phyloP scores from a whole-genome alignment of 2,888 invertebrate genomes.

The Drosophila ustulata region DNA sequence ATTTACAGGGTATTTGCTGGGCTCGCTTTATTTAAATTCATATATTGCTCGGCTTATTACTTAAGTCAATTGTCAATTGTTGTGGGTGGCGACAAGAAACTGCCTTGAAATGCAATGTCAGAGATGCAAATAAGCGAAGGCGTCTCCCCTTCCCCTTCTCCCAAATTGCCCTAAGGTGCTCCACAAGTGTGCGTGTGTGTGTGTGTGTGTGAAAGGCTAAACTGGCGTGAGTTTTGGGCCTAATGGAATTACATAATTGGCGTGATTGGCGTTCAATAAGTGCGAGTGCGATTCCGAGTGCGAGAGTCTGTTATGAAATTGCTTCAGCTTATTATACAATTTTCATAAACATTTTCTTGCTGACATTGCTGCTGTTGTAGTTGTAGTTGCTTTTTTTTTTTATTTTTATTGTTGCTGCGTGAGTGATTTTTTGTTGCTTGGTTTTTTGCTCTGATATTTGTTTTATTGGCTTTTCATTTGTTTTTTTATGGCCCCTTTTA shows the following conservation, averaged over 20 bases:
- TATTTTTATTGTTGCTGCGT: conserved; percentile 42
- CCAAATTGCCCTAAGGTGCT: conserved; percentile 10
- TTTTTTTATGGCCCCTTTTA: conserved; percentile 57
- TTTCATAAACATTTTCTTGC: conserved; percentile 45
- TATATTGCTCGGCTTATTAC: conserved; percentile 33
- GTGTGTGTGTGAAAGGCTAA: conserved; percentile 35
- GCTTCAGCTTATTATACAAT: conserved; percentile 58
- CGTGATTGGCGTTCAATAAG: conserved; percentile 57
- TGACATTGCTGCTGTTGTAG: conserved; percentile 8
- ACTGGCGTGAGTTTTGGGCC: conserved; percentile 36
- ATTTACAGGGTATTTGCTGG: conserved; percentile 13
- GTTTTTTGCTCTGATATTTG: conserved; percentile 62
- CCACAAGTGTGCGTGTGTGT: conserved; percentile 31
- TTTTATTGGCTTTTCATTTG: conserved; percentile 72
- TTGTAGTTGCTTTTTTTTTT: conserved; percentile 4
- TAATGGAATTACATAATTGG: conserved; percentile 66
- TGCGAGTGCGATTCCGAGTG: conserved; percentile 15
- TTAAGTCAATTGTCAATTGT: conserved; percentile 56
- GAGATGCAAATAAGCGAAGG: conserved; percentile 50
- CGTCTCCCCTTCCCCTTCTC: background rate
- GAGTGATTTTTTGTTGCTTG: conserved; percentile 35
- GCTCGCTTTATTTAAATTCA: background rate
- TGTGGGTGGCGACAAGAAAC: conserved; percentile 54
- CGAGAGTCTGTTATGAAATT: conserved; percentile 50
- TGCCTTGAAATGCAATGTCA: conserved; percentile 56